Evolutionary conservation across 2,113 vertebrate species (phyloP).

Genomic region (Chloropsis hardwickii): DNA sequence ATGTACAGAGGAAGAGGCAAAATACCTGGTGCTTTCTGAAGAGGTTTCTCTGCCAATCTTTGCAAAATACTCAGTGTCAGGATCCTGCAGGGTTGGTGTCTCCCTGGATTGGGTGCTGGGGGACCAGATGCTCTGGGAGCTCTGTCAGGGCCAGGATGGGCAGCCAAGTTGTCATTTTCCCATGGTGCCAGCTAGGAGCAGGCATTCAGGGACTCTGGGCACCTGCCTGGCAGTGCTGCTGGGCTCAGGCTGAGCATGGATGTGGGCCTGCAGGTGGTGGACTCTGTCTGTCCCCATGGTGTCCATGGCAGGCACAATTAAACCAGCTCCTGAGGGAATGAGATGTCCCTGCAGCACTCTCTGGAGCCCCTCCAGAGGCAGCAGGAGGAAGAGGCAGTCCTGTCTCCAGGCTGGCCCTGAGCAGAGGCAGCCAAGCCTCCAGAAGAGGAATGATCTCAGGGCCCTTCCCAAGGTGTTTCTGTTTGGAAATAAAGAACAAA

Average conservation of each 20-base stretch:
- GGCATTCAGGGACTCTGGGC: not conserved
- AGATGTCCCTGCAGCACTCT: accelerated
- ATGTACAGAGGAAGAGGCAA: not conserved
- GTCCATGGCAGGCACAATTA: not conserved
- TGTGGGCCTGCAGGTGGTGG: accelerated
- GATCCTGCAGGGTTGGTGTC: no score
- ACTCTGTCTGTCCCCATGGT: accelerated
- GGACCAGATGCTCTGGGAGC: no score
- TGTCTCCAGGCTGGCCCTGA: not conserved
- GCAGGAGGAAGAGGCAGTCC: not conserved
- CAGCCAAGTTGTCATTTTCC: accelerated
- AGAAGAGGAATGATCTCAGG: not conserved
- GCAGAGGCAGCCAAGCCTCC: not conserved
- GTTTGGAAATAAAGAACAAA: not conserved
- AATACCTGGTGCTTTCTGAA: not conserved
- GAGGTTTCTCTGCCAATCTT: not conserved
- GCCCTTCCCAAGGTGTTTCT: not conserved
- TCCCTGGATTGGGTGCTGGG: not conserved
- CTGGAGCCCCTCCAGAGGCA: not conserved
- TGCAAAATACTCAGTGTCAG: not conserved
- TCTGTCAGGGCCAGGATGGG: not conserved
- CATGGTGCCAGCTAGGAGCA: not conserved
- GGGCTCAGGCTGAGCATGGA: not conserved
- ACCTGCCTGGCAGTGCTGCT: not conserved
- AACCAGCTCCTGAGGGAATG: not conserved